Evolutionary conservation across 2,797 vertebrate genomes (phyloP).

Genomic region (Lepidocolaptes lacrymiger): DNA sequence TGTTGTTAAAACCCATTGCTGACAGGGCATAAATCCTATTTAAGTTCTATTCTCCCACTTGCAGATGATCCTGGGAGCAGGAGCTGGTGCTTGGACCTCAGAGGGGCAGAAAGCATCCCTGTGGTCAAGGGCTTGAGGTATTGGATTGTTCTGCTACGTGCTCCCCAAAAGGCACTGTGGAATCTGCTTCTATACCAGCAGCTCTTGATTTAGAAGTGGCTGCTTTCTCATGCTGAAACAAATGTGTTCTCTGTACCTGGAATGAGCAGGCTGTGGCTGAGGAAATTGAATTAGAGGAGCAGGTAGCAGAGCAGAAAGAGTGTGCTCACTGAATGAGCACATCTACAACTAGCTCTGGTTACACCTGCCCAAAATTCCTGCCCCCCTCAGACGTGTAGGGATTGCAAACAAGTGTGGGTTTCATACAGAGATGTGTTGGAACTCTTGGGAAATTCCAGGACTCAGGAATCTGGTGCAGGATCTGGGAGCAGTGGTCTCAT

Average conservation of each 20-base stretch:
- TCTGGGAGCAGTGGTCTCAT: fast-evolving
- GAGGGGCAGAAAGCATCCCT: background rate
- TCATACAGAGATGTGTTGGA: background rate
- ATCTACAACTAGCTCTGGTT: fast-evolving
- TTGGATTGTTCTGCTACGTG: background rate
- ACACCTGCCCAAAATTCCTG: background rate
- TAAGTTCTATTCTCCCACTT: background rate
- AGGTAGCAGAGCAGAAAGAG: constrained; percentile 1
- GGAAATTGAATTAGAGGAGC: background rate
- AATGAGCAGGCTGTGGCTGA: background rate
- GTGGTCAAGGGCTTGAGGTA: background rate
- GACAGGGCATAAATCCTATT: background rate
- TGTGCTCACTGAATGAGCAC: background rate
- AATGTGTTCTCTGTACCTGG: background rate
- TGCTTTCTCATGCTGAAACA: background rate
- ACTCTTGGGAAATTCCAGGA: background rate
- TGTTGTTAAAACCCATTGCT: background rate
- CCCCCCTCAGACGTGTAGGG: background rate
- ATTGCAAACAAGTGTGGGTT: background rate
- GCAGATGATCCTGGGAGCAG: background rate
- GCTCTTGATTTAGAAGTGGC: background rate
- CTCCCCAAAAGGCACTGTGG: fast-evolving
- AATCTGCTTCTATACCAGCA: background rate
- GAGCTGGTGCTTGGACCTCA: background rate
- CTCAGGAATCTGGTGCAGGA: background rate